These are phyloP conservation scores for Drepana falcataria DNA, from an alignment of 2,888 invertebrate genomes.

Conservation along the genomic window DNA sequence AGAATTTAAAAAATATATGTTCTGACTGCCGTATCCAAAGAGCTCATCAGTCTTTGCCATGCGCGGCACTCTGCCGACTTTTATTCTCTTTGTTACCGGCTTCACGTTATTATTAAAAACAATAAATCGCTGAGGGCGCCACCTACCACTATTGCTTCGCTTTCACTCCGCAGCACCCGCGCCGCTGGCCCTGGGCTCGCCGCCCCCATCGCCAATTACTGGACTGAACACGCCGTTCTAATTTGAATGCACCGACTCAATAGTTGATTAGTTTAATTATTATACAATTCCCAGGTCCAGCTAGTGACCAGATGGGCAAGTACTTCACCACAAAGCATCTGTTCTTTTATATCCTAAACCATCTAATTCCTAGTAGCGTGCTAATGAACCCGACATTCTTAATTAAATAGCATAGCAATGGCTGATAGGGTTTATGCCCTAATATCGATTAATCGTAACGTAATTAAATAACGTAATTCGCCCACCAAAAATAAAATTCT, in stretches of 20 bases:
- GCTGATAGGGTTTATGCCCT: too few relatives aligned
- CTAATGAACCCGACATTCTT: too few relatives aligned
- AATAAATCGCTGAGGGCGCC: slow-evolving; percentile 77
- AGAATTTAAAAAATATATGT: neutral
- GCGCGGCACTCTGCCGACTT: slow-evolving; percentile 56
- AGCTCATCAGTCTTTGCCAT: slow-evolving; percentile 4
- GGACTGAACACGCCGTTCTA: slow-evolving; percentile 31
- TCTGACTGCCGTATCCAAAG: neutral
- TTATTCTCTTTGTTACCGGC: slow-evolving; percentile 74
- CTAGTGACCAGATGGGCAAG: too few relatives aligned
- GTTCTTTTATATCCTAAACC: too few relatives aligned
- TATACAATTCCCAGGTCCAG: slow-evolving; percentile 4
- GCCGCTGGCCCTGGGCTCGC: slow-evolving; percentile 20
- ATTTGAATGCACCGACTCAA: slow-evolving; percentile 42
- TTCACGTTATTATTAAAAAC: slow-evolving; percentile 79
- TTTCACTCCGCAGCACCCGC: slow-evolving; percentile 60
- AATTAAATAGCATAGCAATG: too few relatives aligned
- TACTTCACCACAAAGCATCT: too few relatives aligned
- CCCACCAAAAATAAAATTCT: too few relatives aligned
- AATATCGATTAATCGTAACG: too few relatives aligned
- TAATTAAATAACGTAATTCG: too few relatives aligned
- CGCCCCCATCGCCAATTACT: slow-evolving; percentile 24
- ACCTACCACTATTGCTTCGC: slow-evolving; percentile 73
- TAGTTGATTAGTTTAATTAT: slow-evolving; percentile 30
- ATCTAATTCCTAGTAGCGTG: too few relatives aligned